A percentile compares a stretch with the other conserved stretches of the same genome.
phyloP scores from a whole-genome alignment of 2,888 invertebrate genomes.

The Empis livida region DNA sequence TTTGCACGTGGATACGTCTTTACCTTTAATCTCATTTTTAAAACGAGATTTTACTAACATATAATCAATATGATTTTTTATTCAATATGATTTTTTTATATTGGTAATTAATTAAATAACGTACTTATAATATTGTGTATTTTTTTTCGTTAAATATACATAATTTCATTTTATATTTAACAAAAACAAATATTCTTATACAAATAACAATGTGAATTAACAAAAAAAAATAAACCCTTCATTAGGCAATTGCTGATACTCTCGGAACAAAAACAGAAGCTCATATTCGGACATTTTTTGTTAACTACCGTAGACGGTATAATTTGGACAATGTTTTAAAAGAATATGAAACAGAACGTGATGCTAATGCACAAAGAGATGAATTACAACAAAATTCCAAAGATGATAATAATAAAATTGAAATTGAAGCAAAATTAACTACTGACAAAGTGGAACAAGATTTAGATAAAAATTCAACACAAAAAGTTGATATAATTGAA shows the following conservation, averaged over 20 bases:
- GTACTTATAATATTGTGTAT: too few relatives aligned
- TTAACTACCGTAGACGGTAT: conserved; percentile 78
- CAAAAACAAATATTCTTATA: too few relatives aligned
- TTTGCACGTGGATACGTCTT: too few relatives aligned
- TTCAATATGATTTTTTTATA: too few relatives aligned
- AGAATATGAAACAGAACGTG: conserved; percentile 64
- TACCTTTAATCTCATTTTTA: too few relatives aligned
- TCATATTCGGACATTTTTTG: conserved; percentile 83
- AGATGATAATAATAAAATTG: conserved; percentile 6
- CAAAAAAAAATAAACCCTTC: too few relatives aligned
- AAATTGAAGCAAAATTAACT: neutral
- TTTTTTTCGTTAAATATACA: neutral
- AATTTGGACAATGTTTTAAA: conserved; percentile 76
- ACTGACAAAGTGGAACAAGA: neutral
- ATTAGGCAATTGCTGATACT: conserved; percentile 89
- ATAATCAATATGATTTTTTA: too few relatives aligned
- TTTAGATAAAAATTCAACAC: neutral
- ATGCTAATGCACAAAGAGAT: conserved; percentile 9
- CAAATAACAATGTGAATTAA: too few relatives aligned
- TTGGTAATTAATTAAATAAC: too few relatives aligned
- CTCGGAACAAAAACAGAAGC: conserved; percentile 91
- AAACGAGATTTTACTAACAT: too few relatives aligned
- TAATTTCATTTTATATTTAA: too few relatives aligned
- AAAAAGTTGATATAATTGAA: neutral
- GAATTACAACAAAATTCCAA: conserved; percentile 2